These are phyloP conservation scores for Ethmia dodecea DNA, from an alignment of 2,888 invertebrate species.

Conservation along the genomic window DNA sequence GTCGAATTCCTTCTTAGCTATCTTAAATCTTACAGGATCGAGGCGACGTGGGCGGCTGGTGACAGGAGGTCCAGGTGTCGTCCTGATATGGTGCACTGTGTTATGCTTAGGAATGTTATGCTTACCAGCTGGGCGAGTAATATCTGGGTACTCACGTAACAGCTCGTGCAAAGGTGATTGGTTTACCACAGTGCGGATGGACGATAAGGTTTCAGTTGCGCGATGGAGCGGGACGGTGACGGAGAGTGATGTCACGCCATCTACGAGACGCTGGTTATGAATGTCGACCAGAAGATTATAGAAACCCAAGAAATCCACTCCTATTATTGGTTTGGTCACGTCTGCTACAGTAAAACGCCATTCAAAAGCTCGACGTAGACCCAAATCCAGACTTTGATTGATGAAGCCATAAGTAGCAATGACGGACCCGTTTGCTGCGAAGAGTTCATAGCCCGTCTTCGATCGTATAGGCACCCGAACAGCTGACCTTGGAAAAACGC, in stretches of 20 bases:
- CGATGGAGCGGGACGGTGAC: neutral
- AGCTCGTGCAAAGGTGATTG: constrained; percentile 2
- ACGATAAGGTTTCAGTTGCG: neutral
- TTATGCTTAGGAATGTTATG: constrained; percentile 5
- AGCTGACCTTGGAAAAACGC: constrained; percentile 4
- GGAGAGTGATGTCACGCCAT: constrained; percentile 5
- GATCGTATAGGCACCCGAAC: neutral
- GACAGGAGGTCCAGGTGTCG: too few relatives aligned
- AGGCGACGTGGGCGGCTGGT: constrained; percentile 12
- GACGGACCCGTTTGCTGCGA: constrained; percentile 5
- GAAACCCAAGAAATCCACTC: constrained; percentile 11
- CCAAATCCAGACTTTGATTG: constrained; percentile 4
- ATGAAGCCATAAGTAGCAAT: constrained; percentile 2
- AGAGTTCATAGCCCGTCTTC: constrained; percentile 1
- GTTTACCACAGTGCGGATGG: constrained; percentile 2
- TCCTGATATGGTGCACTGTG: constrained; percentile 18
- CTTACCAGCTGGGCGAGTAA: constrained; percentile 9
- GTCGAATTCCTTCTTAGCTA: too few relatives aligned
- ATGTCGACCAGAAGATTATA: constrained; percentile 12
- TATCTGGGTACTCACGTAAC: constrained; percentile 5
- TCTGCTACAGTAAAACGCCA: constrained; percentile 14
- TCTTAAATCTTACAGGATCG: constrained; percentile 11
- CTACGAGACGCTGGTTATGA: constrained; percentile 9
- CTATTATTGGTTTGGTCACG: constrained; percentile 10
- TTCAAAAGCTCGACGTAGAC: constrained; percentile 5